Percentiles rank a stretch among this genome's conserved stretches.
phyloP scores from a whole-genome alignment of 2,797 vertebrate species.

The Loris lydekkerianus region DNA sequence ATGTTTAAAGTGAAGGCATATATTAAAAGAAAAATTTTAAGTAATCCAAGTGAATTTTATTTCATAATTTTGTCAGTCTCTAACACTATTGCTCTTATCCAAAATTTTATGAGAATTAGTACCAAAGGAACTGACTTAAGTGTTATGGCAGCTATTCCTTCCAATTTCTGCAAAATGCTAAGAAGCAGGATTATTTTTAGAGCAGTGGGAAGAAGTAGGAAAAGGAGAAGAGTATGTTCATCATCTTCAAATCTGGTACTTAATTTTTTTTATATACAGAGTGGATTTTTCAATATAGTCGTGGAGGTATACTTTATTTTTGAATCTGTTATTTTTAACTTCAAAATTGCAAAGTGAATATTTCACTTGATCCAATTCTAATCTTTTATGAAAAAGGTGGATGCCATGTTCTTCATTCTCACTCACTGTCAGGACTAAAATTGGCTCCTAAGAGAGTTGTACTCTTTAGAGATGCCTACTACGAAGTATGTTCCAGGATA shows the following conservation, averaged over 20 bases:
- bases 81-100: background rate
- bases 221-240: background rate
- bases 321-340: background rate
- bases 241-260: background rate
- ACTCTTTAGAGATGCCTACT: background rate
- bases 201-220: background rate
- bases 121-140: background rate
- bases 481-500: background rate
- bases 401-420: background rate
- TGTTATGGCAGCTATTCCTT: background rate
- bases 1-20: background rate
- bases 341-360: background rate
- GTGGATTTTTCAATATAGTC: background rate
- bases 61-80: conserved; percentile 1
- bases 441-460: background rate
- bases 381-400: background rate
- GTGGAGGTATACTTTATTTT: background rate
- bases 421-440: background rate
- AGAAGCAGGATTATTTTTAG: conserved; percentile 33
- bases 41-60: background rate
- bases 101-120: background rate
- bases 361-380: background rate
- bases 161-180: background rate
- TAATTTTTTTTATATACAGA: background rate
- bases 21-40: background rate